A percentile compares a stretch with the other conserved stretches of the same genome.
Evolutionary conservation across 2,113 vertebrate genomes (phyloP).

Genomic region (Neoarius graeffei): DNA sequence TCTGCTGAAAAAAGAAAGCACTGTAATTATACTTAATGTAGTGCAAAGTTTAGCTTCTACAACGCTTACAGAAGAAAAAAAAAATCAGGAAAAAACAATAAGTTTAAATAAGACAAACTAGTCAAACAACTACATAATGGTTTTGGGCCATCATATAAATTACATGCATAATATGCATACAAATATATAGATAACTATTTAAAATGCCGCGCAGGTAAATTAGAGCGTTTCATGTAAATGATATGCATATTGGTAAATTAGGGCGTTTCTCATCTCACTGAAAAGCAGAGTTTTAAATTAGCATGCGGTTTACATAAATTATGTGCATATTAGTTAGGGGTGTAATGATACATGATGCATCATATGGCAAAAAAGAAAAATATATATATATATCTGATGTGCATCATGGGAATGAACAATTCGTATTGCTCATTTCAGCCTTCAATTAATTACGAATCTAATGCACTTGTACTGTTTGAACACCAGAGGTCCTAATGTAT

Average conservation of each 20-base stretch:
- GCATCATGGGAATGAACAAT: background rate
- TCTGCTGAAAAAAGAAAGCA: slow-evolving; percentile 30
- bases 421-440: background rate
- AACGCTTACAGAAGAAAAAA: too few relatives aligned
- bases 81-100: background rate
- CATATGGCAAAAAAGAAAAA: too few relatives aligned
- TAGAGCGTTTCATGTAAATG: background rate
- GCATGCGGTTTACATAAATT: background rate
- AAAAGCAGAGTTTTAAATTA: background rate
- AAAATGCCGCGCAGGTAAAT: background rate
- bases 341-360: background rate
- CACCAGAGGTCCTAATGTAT: background rate
- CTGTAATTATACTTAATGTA: background rate
- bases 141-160: background rate
- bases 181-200: background rate
- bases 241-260: background rate
- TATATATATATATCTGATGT: too few relatives aligned
- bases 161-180: background rate
- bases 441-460: background rate
- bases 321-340: background rate
- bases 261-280: background rate
- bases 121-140: background rate
- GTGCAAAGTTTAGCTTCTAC: background rate
- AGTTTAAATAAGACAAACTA: background rate
- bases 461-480: background rate